Base-by-base conservation (phyloP, 2,113 vertebrate genomes). In the Gnathonemus longibarbis region DNA sequence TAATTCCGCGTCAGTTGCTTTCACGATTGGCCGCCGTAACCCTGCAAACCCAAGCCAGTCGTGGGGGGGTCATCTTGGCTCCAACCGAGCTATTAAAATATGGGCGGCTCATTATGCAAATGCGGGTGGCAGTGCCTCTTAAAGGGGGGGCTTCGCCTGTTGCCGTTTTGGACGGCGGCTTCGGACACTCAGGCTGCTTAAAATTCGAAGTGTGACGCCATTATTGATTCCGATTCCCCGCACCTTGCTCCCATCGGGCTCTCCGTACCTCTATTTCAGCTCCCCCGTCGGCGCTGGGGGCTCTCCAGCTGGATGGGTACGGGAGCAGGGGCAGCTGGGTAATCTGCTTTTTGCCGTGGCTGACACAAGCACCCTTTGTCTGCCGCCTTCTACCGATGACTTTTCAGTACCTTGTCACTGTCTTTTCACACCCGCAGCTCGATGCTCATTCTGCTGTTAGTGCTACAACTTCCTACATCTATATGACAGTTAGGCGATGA, bases 171-270 rank as follows among this genome's bases (percentile, higher is more conserved):
- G n/a, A 27, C 86, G 52, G 56, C 8, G 7, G 56, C 21, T 92
- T 90, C 49, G 58, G 24, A 31, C 84, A 56, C 46, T 89, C 90
- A 27, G 10, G n/a, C 83, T 93, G 66, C 88, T 94, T 94, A 93
- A 90, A 91, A 94, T 94, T 94, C 91, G 89, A 89, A 89, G 84
- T 91, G 89, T 92, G 80, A 62, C 10, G 89, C 91, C 88, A 46
- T 88, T 88, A 94, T 94, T 27, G 93, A 93, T 94, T 93, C 91
- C 90, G 24, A 66, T 56, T 90, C 74, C 58, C 84, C 27, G 10
- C 48, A 4, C 88, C 50, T 35, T 84, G 39, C 52, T 49, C 58
- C 90, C 89, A 49, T 84, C 27, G 45, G 62, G 86, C 89, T 35
- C 39, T 89, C 46, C 2, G 66, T 66, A 77, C 83, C 90, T 66